phyloP scores from a whole-genome alignment of 2,888 invertebrate genomes.

The Dryomyza anilis region DNA sequence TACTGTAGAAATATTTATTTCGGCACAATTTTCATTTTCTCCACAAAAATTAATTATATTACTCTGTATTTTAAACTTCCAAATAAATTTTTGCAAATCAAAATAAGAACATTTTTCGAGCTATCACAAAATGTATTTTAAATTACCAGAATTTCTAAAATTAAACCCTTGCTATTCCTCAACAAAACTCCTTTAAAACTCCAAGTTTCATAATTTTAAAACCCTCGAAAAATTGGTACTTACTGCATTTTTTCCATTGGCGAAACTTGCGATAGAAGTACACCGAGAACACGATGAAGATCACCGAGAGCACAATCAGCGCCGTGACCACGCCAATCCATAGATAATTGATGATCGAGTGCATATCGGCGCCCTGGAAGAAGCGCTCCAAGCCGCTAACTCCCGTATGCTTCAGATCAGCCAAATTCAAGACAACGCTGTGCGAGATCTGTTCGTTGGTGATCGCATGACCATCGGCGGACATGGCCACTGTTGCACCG shows the following conservation, averaged over 20 bases:
- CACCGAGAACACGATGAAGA: slow-evolving; percentile 59
- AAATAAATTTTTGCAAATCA: too few relatives aligned
- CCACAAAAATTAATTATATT: too few relatives aligned
- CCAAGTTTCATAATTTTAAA: too few relatives aligned
- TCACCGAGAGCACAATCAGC: slow-evolving; percentile 54
- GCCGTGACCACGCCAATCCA: slow-evolving; percentile 61
- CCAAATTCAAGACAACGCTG: slow-evolving; percentile 56
- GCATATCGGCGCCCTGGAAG: slow-evolving; percentile 57
- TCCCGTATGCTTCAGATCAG: slow-evolving; percentile 41
- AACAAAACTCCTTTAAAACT: too few relatives aligned
- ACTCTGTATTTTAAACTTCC: too few relatives aligned
- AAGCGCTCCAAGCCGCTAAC: slow-evolving; percentile 44
- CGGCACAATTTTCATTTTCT: too few relatives aligned
- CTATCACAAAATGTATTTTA: too few relatives aligned
- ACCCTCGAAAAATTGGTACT: slow-evolving; percentile 42
- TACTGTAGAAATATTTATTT: too few relatives aligned
- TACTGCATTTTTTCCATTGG: slow-evolving; percentile 62
- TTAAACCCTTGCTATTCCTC: too few relatives aligned
- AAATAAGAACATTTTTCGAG: too few relatives aligned
- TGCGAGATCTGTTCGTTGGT: slow-evolving; percentile 57
- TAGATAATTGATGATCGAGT: slow-evolving; percentile 58
- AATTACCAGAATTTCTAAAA: too few relatives aligned
- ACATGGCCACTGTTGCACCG: neutral
- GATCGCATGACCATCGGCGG: slow-evolving; percentile 46
- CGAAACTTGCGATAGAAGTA: slow-evolving; percentile 60